phyloP scores from a whole-genome alignment of 1,140 invertebrate genomes.

The Bombus impatiens region DNA sequence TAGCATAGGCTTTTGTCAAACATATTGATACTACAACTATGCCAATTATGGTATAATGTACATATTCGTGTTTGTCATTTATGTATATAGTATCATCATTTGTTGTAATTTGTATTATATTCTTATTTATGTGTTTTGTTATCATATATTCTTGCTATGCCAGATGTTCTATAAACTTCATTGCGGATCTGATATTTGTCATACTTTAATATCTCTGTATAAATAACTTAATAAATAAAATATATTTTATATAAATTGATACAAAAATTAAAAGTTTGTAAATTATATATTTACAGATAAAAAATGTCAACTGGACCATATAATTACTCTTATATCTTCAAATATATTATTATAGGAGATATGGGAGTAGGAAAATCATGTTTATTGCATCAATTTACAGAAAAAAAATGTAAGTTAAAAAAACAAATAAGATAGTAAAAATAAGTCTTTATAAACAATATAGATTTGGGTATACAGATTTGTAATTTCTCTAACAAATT shows the following conservation, averaged over 20 bases:
- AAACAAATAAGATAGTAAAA: background rate
- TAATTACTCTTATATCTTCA: conserved; percentile 99
- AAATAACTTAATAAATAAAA: background rate
- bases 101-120: background rate
- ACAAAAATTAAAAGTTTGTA: background rate
- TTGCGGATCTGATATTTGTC: background rate
- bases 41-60: background rate
- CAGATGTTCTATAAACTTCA: background rate
- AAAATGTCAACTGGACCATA: conserved; percentile 96
- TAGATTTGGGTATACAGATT: background rate
- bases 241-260: background rate
- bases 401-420: conserved; percentile 98
- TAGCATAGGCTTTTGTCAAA: background rate
- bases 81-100: background rate
- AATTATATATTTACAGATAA: conserved; percentile 62
- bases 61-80: background rate
- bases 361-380: conserved; percentile 99
- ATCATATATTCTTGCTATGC: background rate
- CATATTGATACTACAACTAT: background rate
- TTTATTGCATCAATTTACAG: conserved; percentile 99
- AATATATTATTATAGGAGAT: conserved; percentile 99
- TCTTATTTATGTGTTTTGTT: background rate
- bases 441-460: background rate
- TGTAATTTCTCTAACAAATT: background rate
- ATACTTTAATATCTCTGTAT: background rate